Percentiles rank a stretch among this genome's conserved stretches.
phyloP scores from a whole-genome alignment of 2,797 vertebrate species.

The Gorsachius magnificus region DNA sequence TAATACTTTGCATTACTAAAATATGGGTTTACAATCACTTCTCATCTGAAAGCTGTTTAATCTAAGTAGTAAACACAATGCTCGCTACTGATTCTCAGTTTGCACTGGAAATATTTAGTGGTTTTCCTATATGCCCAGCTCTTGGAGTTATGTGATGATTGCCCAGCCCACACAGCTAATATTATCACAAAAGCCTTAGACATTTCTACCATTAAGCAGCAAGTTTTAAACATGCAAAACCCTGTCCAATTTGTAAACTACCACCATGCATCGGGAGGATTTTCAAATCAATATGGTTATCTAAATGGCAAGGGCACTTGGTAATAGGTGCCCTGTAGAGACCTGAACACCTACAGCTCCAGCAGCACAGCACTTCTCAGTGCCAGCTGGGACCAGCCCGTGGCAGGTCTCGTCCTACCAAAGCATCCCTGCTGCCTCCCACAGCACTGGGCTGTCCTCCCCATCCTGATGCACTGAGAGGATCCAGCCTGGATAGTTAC shows the following conservation, averaged over 20 bases:
- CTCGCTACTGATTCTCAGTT: neutral
- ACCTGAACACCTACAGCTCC: neutral
- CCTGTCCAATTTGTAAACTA: neutral
- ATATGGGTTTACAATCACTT: neutral
- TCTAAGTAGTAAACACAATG: neutral
- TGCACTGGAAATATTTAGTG: neutral
- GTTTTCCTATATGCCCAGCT: neutral
- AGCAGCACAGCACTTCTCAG: neutral
- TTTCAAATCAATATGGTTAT: neutral
- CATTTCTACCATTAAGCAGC: neutral
- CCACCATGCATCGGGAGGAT: rapidly evolving
- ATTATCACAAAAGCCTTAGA: neutral
- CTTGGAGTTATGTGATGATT: neutral
- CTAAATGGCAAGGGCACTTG: neutral
- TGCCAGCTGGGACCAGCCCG: neutral
- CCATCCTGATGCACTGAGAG: neutral
- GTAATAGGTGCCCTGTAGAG: neutral
- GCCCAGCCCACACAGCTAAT: neutral
- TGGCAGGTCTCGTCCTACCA: neutral
- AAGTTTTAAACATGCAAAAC: neutral
- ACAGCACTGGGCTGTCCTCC: neutral
- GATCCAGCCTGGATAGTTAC: neutral
- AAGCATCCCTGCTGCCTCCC: neutral
- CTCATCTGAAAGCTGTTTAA: neutral
- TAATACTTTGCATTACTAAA: constrained; percentile 17